Base-by-base conservation (phyloP, 2,113 vertebrate genomes). In the Dendropsophus ebraccatus region DNA sequence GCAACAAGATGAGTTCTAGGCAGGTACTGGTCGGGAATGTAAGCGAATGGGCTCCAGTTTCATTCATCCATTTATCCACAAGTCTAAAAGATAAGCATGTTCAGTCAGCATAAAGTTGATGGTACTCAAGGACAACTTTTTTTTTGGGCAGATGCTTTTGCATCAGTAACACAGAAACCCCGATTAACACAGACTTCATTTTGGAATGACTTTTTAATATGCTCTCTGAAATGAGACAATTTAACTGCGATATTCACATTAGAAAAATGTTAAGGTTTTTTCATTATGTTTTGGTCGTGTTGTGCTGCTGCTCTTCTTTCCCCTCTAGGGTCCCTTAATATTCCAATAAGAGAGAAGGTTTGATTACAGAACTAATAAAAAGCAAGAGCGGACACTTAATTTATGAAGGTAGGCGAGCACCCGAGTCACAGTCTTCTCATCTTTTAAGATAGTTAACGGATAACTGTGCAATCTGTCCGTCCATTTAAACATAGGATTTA, bases 1-100 rank as follows among this genome's bases (percentile, higher is more conserved):
- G 88, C 50, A 97, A 92, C 90, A 94, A 88, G 70, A 96, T 90
- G 49, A 99, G 90, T 90, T 99, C 96, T 90, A 97, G 91, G 84
- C 98, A 99, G 12, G 97, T 96, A 65, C 91, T 91, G 87, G 91
- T 90, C 2, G 96, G 97, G 84, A 99, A 92, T 47, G 91, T 95
- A 73, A 99, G 88, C 13, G 94, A 67, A 88, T 98, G 97, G 87
- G 97, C 96, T 3, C 96, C 95, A 89, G 95, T 91, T 86, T 96
- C 96, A 92, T 91, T 94, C 92, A 96, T 95, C 98, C 98, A 99
- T 32, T 89, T 91, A 65, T 92, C 90, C 85, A 92, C 89, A 74
- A 96, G 89, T 7, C 98, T 98, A 88, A 8, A 90, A 56, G 41
- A 54, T n/a, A 75, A 28, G 6, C 17, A 35, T 14, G 28, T 23